Evolutionary conservation across 1,140 invertebrate genomes (phyloP).

Genomic region (Microplitis demolitor): DNA sequence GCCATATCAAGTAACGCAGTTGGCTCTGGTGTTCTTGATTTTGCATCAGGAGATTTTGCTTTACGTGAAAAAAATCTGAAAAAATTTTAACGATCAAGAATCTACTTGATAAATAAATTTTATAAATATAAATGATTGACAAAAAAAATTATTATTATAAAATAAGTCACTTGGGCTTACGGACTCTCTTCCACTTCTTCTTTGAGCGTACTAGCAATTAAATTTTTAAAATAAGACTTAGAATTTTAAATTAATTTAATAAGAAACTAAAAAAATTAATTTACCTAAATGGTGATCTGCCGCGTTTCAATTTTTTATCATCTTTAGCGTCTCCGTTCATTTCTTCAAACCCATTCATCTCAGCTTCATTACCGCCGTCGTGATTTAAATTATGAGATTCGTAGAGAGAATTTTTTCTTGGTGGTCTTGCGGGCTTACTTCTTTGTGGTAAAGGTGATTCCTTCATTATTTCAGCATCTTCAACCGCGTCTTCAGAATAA

Average conservation of each 20-base stretch:
- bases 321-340: slow-evolving; percentile 67
- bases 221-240: slow-evolving; percentile 15
- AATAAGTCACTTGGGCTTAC: slow-evolving; percentile 44
- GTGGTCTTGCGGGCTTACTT: slow-evolving; percentile 69
- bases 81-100: not conserved
- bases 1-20: slow-evolving; percentile 58
- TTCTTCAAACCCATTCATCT: slow-evolving; percentile 70
- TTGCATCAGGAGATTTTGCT: slow-evolving; percentile 66
- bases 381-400: slow-evolving; percentile 68
- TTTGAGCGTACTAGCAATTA: slow-evolving; percentile 53
- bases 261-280: slow-evolving; percentile 9
- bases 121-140: not conserved
- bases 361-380: slow-evolving; percentile 69
- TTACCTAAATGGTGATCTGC: slow-evolving; percentile 88
- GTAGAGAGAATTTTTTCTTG: slow-evolving; percentile 72
- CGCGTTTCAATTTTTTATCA: slow-evolving; percentile 80
- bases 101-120: not conserved
- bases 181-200: slow-evolving; percentile 51
- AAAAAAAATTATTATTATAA: slow-evolving; percentile 2
- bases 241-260: not conserved
- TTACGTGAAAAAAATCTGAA: slow-evolving; percentile 74
- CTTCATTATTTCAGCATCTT: slow-evolving; percentile 72
- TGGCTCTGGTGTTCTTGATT: slow-evolving; percentile 76
- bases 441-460: slow-evolving; percentile 61
- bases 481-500: slow-evolving; percentile 80